Evolutionary conservation across 2,113 vertebrate genomes (phyloP).

Genomic region (Spea bombifrons): DNA sequence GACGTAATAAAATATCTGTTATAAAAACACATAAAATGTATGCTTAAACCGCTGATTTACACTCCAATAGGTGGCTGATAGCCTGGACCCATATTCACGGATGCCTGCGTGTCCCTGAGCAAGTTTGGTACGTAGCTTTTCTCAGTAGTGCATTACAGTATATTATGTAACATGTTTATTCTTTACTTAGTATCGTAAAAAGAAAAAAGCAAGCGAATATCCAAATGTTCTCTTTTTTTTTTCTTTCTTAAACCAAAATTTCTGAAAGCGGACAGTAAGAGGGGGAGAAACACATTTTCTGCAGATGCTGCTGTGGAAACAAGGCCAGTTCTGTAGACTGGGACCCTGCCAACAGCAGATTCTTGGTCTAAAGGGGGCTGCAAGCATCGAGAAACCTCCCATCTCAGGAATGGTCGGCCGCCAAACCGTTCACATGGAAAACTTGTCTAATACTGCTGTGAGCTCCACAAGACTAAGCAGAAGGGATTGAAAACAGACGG

Average conservation of each 20-base stretch:
- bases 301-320: conserved; percentile 12
- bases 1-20: too few relatives aligned
- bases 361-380: conserved; percentile 10
- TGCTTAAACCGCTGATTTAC: too few relatives aligned
- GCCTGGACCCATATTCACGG: too few relatives aligned
- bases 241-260: neutral
- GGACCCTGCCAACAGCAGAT: conserved; percentile 15
- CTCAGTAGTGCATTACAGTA: too few relatives aligned
- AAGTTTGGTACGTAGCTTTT: too few relatives aligned
- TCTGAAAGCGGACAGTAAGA: conserved; percentile 1
- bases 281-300: neutral
- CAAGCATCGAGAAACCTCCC: neutral
- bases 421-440: conserved; percentile 24
- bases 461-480: neutral
- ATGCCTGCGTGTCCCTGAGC: too few relatives aligned
- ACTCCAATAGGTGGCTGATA: too few relatives aligned
- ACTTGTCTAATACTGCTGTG: neutral
- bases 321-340: conserved; percentile 14
- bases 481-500: neutral
- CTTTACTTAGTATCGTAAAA: neutral
- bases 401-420: neutral
- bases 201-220: neutral
- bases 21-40: too few relatives aligned
- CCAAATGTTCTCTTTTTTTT: neutral
- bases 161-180: too few relatives aligned